phyloP scores from a whole-genome alignment of 37 sponge, comb jelly and placozoan genomes.

The Corticium candelabrum region DNA sequence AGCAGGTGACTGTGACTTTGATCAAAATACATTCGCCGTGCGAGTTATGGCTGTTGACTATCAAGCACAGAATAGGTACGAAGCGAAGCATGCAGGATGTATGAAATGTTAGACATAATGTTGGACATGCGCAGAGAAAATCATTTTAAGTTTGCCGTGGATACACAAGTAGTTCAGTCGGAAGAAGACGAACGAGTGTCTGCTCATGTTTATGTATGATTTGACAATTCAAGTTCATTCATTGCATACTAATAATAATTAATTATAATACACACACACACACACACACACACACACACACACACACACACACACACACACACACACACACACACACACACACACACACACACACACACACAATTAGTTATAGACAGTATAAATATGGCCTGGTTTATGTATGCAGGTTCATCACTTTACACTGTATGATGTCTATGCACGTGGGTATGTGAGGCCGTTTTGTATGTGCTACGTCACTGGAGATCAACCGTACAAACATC shows the following conservation, averaged over 20 bases:
- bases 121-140: background rate
- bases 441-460: constrained; percentile 77
- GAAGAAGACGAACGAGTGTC: background rate
- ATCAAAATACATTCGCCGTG: constrained; percentile 11
- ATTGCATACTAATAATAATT: too few species aligned
- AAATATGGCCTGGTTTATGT: too few species aligned
- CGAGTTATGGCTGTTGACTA: constrained; percentile 10
- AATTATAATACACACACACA: background rate
- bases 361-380: background rate
- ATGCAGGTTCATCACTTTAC: constrained; percentile 67
- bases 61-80: background rate
- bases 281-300: too few species aligned
- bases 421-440: constrained; percentile 65
- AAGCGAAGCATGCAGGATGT: background rate
- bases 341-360: constrained; percentile 2
- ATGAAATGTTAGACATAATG: too few species aligned
- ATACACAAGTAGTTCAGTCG: constrained; percentile 13
- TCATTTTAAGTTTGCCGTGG: background rate
- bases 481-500: background rate
- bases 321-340: too few species aligned
- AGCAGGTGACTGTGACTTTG: background rate
- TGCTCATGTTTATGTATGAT: background rate
- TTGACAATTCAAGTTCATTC: too few species aligned
- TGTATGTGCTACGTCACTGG: constrained; percentile 53
- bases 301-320: too few species aligned